phyloP scores from a whole-genome alignment of 1,140 invertebrate species.

The Laupala kohalensis region DNA sequence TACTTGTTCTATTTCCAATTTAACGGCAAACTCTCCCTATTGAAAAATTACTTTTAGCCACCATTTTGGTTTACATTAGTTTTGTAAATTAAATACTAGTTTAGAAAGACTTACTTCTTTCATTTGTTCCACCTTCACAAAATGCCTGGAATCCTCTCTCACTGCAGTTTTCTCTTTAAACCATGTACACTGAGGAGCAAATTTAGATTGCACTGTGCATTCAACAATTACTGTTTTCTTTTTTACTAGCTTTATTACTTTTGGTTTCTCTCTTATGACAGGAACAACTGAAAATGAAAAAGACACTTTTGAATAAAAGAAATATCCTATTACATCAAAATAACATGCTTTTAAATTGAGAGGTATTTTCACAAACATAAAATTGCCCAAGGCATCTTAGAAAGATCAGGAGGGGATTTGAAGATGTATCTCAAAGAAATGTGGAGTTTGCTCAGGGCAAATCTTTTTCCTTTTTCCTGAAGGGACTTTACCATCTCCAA shows the following conservation, averaged over 20 bases:
- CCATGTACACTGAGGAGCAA: constrained; percentile 79
- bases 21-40: constrained; percentile 71
- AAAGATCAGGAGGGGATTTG: too few relatives aligned
- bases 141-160: constrained; percentile 58
- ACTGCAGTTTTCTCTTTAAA: constrained; percentile 71
- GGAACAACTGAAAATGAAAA: constrained; percentile 60
- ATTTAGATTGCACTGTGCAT: constrained; percentile 75
- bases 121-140: constrained; percentile 58
- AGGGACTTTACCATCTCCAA: too few relatives aligned
- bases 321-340: too few relatives aligned
- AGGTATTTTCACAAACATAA: too few relatives aligned
- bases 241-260: constrained; percentile 76
- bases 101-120: constrained; percentile 45
- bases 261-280: constrained; percentile 83
- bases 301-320: neutral
- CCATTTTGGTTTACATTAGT: too few relatives aligned
- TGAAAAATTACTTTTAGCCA: constrained; percentile 18
- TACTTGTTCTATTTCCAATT: constrained; percentile 73
- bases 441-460: too few relatives aligned
- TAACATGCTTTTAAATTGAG: too few relatives aligned
- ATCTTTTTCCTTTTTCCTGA: too few relatives aligned
- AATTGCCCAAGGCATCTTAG: too few relatives aligned
- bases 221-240: constrained; percentile 83
- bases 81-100: neutral
- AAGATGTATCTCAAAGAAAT: too few relatives aligned